A percentile compares a stretch with the other conserved stretches of the same genome.
Conservation (phyloP, 2,888 invertebrate species). For the Athalia rosae region DNA sequence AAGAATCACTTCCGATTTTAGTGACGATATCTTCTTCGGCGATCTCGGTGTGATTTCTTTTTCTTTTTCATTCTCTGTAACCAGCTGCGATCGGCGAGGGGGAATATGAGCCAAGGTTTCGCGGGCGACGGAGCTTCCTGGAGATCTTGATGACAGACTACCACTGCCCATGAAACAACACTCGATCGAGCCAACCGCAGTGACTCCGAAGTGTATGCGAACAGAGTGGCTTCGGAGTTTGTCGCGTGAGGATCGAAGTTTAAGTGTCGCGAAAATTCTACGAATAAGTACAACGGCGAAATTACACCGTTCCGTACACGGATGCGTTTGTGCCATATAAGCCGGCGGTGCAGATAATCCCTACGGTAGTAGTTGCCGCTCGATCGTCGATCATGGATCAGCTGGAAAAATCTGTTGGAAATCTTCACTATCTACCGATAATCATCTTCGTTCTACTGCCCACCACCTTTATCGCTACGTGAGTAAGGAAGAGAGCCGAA, state of each 20-base stretch:
- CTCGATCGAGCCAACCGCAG: not conserved
- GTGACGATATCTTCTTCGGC: too few species aligned
- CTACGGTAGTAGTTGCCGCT: not conserved
- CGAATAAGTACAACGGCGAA: too few species aligned
- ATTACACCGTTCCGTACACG: too few species aligned
- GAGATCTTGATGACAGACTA: constrained; percentile 14
- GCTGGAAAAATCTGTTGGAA: constrained; percentile 56
- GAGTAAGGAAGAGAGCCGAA: constrained; percentile 52
- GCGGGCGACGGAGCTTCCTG: not conserved
- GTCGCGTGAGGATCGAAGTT: constrained; percentile 11
- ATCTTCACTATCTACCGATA: constrained; percentile 65
- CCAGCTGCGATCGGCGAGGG: too few species aligned
- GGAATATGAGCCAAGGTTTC: too few species aligned
- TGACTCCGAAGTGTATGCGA: not conserved
- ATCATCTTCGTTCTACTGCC: constrained; percentile 61
- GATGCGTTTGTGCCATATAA: too few species aligned
- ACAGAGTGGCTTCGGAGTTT: constrained; percentile 15
- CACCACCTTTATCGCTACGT: constrained; percentile 62
- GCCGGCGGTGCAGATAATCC: too few species aligned
- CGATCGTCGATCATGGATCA: constrained; percentile 56
- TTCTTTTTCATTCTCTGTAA: too few species aligned
- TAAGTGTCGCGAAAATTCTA: not conserved
- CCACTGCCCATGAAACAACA: not conserved
- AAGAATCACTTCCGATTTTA: too few species aligned
- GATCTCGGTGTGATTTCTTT: too few species aligned